These are phyloP conservation scores for Helogale parvula DNA, from an alignment of 2,113 vertebrate genomes.

Conservation along the genomic window DNA sequence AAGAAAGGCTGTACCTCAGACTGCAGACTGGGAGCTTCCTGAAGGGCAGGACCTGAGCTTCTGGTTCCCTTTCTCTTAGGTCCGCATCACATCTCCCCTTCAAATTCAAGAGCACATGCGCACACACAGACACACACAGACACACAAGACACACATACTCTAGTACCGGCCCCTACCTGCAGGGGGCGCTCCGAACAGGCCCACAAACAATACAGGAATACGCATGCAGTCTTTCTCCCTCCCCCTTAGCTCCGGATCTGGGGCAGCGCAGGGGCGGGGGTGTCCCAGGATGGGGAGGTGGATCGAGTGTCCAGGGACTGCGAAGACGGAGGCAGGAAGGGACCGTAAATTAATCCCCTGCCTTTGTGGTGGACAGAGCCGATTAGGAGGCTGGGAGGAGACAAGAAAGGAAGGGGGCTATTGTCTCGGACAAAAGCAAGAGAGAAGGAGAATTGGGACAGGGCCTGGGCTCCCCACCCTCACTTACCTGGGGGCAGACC, in stretches of 20 bases:
- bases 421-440: conserved; percentile 48
- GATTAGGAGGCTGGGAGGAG: conserved; percentile 32
- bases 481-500: not conserved
- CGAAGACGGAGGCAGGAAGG: conserved; percentile 49
- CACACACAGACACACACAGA: too few relatives aligned
- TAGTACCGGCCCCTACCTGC: not conserved
- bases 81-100: not conserved
- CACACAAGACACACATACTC: too few relatives aligned
- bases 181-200: not conserved
- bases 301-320: conserved; percentile 42
- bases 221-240: not conserved
- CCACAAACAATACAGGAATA: rapidly evolving
- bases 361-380: conserved; percentile 46
- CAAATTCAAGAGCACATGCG: too few relatives aligned
- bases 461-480: not conserved
- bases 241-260: not conserved
- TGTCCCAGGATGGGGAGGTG: not conserved
- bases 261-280: not conserved
- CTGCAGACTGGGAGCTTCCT: not conserved
- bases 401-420: conserved; percentile 1
- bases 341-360: conserved; percentile 23
- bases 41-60: not conserved
- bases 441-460: not conserved
- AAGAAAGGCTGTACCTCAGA: not conserved
- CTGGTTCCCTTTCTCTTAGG: not conserved